A percentile compares a stretch with the other conserved stretches of the same genome.
Evolutionary conservation across 2,113 vertebrate species (phyloP).

Genomic region (Lipotes vexillifer): DNA sequence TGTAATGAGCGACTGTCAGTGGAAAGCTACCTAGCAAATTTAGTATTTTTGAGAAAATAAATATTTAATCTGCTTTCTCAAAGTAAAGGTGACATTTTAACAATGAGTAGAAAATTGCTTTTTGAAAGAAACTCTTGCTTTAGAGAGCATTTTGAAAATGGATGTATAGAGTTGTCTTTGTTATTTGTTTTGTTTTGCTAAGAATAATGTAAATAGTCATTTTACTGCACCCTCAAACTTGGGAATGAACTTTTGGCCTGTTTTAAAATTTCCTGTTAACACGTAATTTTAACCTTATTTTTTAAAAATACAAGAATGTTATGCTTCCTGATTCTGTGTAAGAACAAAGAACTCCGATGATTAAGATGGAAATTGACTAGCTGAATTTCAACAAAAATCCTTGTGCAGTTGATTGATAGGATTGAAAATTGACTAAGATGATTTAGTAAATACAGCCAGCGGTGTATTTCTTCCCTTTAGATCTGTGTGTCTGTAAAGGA

Average conservation of each 20-base stretch:
- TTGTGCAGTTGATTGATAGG: not conserved
- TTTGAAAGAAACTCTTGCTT: not conserved
- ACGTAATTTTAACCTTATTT: not conserved
- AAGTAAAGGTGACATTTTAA: conserved; percentile 22
- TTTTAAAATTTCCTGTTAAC: not conserved
- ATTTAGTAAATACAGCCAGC: not conserved
- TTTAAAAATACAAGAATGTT: not conserved
- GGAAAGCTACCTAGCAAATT: not conserved
- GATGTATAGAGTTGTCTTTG: not conserved
- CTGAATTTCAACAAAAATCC: not conserved
- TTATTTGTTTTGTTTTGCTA: not conserved
- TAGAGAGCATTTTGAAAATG: not conserved
- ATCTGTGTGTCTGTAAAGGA: not conserved
- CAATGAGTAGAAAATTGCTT: conserved; percentile 5
- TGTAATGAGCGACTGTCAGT: not conserved
- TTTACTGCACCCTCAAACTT: not conserved
- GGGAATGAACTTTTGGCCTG: not conserved
- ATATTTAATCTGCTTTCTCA: not conserved
- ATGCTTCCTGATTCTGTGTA: not conserved
- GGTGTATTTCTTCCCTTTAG: not conserved
- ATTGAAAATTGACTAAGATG: not conserved
- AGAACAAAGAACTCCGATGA: not conserved
- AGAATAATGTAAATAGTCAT: not conserved
- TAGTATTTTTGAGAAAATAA: conserved; percentile 33
- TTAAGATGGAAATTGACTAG: not conserved